Base-by-base conservation (phyloP, 1,140 invertebrate species). In the Formica exsecta region DNA sequence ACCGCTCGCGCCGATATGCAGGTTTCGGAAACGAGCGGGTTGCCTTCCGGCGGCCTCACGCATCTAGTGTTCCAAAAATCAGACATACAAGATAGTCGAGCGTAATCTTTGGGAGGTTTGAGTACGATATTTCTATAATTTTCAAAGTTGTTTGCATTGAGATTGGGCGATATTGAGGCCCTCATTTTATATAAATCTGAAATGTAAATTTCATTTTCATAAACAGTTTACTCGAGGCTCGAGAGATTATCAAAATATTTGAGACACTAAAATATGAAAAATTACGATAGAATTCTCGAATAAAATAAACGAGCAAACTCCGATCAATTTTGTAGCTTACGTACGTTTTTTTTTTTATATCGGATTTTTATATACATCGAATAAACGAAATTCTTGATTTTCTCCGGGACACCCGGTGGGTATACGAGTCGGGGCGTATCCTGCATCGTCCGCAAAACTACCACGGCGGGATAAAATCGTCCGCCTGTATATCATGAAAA, bases 11-110 rank as follows among this genome's bases (percentile, higher is more conserved):
- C 77, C 88, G 62, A 76, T 85, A 83, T 68, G 73, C 86, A 66
- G 74, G 70, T 88, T 87, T 90, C 71, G 66, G 81, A 71, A 90
- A 87, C 76, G 62, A 76, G 77, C 87, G 70, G 61, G 59, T 68
- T 59, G 73, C 57, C 86, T 74, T 61, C 70, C 38, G 44, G 54
- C 61, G 16, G 19, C 38, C 57, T 64, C 62, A 64, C 48, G 64
- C 65, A 85, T 54, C 54, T 54, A 51, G 75, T 75, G 83, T 74
- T 57, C 36, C 44, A 22, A 38, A 79, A 88, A 32, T 62, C 4
- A 38, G 59, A 48, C 38, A 22, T 48, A 25, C 48, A 7, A 25
- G 59, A 16, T 13, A 6, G 2, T 36, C 7, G 4, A n/a, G 8
- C 13, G 2, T 38, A 8, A 59, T 25, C 11, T 6, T 41, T 9